These are phyloP conservation scores for Conus canariensis DNA, from an alignment of 2,888 invertebrate species.

Conservation along the genomic window DNA sequence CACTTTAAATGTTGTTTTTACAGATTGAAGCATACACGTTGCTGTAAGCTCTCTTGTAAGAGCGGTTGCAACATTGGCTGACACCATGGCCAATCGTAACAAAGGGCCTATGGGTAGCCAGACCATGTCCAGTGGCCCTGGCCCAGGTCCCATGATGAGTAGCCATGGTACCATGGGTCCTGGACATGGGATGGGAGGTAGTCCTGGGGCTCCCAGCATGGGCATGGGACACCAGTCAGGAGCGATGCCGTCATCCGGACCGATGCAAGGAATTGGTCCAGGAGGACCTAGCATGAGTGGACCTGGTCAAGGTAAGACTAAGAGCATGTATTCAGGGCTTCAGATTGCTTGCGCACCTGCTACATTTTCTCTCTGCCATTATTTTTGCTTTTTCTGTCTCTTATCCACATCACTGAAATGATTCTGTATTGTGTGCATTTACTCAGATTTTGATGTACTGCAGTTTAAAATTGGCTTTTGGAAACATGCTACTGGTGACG, in stretches of 20 bases:
- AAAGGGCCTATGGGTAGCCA: constrained; percentile 42
- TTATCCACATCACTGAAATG: too few species aligned
- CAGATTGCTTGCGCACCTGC: background rate
- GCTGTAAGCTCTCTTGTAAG: background rate
- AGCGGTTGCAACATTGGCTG: background rate
- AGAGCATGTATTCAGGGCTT: background rate
- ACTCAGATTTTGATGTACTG: too few species aligned
- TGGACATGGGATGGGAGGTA: constrained; percentile 49
- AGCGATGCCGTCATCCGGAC: constrained; percentile 34
- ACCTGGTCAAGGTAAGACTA: constrained; percentile 18
- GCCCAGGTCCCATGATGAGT: constrained; percentile 53
- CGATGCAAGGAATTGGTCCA: constrained; percentile 42
- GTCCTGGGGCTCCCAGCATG: constrained; percentile 36
- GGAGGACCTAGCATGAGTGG: constrained; percentile 36
- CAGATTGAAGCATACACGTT: background rate
- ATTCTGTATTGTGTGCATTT: too few species aligned
- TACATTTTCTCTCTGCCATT: constrained; percentile 7
- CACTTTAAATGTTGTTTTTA: background rate
- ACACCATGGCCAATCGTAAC: constrained; percentile 85
- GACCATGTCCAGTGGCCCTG: constrained; percentile 32
- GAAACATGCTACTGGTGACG: too few species aligned
- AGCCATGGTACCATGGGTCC: constrained; percentile 54
- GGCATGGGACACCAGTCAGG: constrained; percentile 39
- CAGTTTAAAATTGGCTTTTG: too few species aligned
- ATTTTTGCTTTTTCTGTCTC: too few species aligned